A percentile compares a stretch with the other conserved stretches of the same genome.
Conservation (phyloP, 1,140 invertebrate species). For the Polypedilum vanderplanki region DNA sequence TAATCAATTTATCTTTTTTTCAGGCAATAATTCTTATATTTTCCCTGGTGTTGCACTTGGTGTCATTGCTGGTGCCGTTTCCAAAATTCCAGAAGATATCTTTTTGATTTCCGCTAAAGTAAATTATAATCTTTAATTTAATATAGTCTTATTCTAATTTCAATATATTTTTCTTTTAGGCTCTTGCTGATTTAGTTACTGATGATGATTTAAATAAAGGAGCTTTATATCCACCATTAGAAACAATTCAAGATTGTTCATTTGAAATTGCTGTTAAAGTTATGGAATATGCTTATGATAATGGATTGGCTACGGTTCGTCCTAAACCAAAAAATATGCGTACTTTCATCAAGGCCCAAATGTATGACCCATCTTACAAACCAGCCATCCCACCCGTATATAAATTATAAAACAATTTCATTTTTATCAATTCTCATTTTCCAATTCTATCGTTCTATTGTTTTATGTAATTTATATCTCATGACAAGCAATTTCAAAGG, state of each 20-base stretch:
- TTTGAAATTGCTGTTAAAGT: slow-evolving; percentile 77
- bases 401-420: slow-evolving; percentile 29
- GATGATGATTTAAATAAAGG: slow-evolving; percentile 75
- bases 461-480: too few species aligned
- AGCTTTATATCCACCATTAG: slow-evolving; percentile 90
- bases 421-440: too few species aligned
- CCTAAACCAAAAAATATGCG: slow-evolving; percentile 69
- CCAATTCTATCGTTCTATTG: too few species aligned
- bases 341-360: slow-evolving; percentile 70
- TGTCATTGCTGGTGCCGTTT: slow-evolving; percentile 71
- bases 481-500: too few species aligned
- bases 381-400: slow-evolving; percentile 60
- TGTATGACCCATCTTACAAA: slow-evolving; percentile 67
- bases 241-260: slow-evolving; percentile 82
- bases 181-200: slow-evolving; percentile 75
- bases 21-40: slow-evolving; percentile 86
- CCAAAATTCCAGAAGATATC: slow-evolving; percentile 77
- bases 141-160: slow-evolving; percentile 30
- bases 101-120: slow-evolving; percentile 84
- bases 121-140: slow-evolving; percentile 35
- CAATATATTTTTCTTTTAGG: slow-evolving; percentile 45
- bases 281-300: slow-evolving; percentile 81
- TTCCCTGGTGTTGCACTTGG: slow-evolving; percentile 91
- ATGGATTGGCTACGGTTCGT: slow-evolving; percentile 64
- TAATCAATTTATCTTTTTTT: too few species aligned